Evolutionary conservation across 2,888 invertebrate genomes (phyloP).

Genomic region (Cheilosia vernalis): DNA sequence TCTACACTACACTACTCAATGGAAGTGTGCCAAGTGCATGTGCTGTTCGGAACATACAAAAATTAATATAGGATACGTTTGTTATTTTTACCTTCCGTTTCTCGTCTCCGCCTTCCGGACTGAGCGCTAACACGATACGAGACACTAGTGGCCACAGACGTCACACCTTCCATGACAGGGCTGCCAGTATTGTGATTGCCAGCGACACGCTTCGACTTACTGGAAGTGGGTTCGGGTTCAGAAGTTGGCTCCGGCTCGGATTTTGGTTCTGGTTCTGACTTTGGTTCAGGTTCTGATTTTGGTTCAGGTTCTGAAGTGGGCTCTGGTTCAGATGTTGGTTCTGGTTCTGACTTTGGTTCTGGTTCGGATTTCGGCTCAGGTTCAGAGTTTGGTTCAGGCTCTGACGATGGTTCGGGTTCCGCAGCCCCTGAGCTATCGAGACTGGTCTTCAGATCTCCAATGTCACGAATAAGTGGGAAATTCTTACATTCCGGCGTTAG

Average conservation of each 20-base stretch:
- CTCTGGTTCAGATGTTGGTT: constrained; percentile 80
- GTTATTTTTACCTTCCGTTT: constrained; percentile 61
- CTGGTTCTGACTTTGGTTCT: constrained; percentile 80
- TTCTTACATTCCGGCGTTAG: constrained; percentile 91
- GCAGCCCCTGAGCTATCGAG: constrained; percentile 79
- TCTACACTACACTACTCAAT: constrained; percentile 68
- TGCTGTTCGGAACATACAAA: constrained; percentile 17
- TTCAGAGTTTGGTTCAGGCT: constrained; percentile 83
- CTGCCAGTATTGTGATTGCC: constrained; percentile 74
- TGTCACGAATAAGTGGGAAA: constrained; percentile 88
- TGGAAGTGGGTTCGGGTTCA: constrained; percentile 81
- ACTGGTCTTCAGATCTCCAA: constrained; percentile 78
- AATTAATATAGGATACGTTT: neutral
- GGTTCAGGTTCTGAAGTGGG: constrained; percentile 81
- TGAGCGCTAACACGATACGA: constrained; percentile 90
- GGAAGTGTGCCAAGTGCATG: constrained; percentile 64
- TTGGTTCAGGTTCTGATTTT: constrained; percentile 82
- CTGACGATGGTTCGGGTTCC: constrained; percentile 81
- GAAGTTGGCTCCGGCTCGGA: constrained; percentile 84
- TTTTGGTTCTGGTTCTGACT: constrained; percentile 83
- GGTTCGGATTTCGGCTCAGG: constrained; percentile 79
- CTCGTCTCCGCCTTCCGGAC: constrained; percentile 80
- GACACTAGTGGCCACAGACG: constrained; percentile 90
- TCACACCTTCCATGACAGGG: constrained; percentile 86
- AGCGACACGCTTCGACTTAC: constrained; percentile 85